Evolutionary conservation across 2,113 vertebrate genomes (phyloP).

Genomic region (Taxidea taxus): DNA sequence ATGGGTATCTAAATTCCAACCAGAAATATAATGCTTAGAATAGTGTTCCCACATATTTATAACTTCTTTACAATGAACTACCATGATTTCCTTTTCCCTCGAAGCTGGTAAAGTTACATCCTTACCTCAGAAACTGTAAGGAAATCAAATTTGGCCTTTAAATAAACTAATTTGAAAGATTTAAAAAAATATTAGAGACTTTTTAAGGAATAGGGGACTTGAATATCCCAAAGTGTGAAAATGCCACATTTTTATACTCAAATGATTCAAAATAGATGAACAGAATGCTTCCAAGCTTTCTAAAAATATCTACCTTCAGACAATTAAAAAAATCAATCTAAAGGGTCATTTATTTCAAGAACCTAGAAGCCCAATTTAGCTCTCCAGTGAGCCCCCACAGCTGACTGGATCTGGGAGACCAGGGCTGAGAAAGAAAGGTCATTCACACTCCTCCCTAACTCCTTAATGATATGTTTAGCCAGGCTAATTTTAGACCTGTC

Average conservation of each 20-base stretch:
- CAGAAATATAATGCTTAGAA: constrained; percentile 68
- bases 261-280: constrained; percentile 77
- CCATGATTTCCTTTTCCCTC: constrained; percentile 43
- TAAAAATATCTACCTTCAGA: constrained; percentile 73
- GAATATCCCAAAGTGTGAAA: constrained; percentile 75
- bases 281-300: constrained; percentile 75
- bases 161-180: constrained; percentile 68
- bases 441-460: constrained; percentile 55
- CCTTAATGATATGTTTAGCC: constrained; percentile 72
- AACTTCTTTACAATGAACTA: constrained; percentile 60
- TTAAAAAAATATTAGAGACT: constrained; percentile 72
- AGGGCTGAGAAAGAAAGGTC: constrained; percentile 63
- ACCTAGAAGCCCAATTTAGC: constrained; percentile 58
- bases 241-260: constrained; percentile 75
- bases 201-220: constrained; percentile 50
- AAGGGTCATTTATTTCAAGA: constrained; percentile 78
- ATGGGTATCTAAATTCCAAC: constrained; percentile 59
- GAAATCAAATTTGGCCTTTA: constrained; percentile 69
- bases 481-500: constrained; percentile 69
- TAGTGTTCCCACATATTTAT: constrained; percentile 61
- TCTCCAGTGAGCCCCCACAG: constrained; percentile 35
- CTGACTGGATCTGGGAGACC: constrained; percentile 45
- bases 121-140: constrained; percentile 62
- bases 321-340: constrained; percentile 71
- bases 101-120: constrained; percentile 61